These are phyloP conservation scores for Bembecia ichneumoniformis DNA, from an alignment of 2,888 invertebrate species.

Conservation along the genomic window DNA sequence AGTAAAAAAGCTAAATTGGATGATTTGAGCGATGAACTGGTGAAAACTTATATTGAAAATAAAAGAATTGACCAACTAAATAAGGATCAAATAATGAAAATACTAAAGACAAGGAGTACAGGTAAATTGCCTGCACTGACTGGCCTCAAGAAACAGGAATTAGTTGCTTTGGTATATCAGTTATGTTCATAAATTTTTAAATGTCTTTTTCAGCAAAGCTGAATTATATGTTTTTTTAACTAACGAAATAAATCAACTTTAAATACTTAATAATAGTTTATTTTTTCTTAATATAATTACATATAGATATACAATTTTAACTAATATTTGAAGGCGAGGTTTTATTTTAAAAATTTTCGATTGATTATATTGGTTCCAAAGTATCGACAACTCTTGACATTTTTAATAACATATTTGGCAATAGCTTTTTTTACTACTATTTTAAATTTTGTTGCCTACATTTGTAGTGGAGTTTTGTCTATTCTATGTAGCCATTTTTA, in stretches of 20 bases:
- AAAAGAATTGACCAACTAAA: slow-evolving; percentile 38
- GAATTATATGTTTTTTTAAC: neutral
- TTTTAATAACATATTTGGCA: too few relatives aligned
- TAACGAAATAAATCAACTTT: neutral
- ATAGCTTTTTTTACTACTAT: too few relatives aligned
- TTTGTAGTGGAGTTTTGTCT: too few relatives aligned
- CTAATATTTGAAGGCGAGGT: too few relatives aligned
- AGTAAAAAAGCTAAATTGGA: slow-evolving; percentile 33
- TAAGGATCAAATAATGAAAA: slow-evolving; percentile 41
- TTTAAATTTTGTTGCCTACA: too few relatives aligned
- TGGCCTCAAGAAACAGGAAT: slow-evolving; percentile 45
- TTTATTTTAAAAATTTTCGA: too few relatives aligned
- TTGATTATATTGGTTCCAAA: too few relatives aligned
- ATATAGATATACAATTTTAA: neutral
- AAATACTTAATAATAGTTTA: neutral
- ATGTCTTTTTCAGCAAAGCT: neutral
- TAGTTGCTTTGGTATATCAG: slow-evolving; percentile 47
- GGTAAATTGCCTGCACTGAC: slow-evolving; percentile 35
- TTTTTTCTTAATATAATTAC: neutral
- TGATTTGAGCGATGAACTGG: slow-evolving; percentile 33
- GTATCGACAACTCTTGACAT: too few relatives aligned
- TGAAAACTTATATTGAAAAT: slow-evolving; percentile 29
- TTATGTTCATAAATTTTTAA: slow-evolving; percentile 15
- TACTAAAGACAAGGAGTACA: slow-evolving; percentile 36
- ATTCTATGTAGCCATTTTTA: too few relatives aligned